Conservation (phyloP, 2,888 invertebrate species). For the Cephus runcator region DNA sequence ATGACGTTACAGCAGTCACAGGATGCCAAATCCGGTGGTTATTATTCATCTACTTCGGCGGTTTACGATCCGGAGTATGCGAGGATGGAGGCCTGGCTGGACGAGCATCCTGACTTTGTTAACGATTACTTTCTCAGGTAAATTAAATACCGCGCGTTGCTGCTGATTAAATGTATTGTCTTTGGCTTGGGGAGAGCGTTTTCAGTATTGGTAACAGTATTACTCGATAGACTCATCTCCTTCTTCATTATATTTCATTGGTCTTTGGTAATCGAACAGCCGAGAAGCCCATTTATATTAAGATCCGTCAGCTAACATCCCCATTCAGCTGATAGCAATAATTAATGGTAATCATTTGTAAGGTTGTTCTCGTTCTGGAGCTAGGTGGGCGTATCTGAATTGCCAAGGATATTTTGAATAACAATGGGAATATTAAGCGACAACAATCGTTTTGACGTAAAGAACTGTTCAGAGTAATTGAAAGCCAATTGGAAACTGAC, state of each 20-base stretch:
- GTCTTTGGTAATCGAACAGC: not conserved
- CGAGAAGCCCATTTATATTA: not conserved
- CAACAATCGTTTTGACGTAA: not conserved
- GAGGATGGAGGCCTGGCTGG: conserved; percentile 94
- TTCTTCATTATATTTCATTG: not conserved
- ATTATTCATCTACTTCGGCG: conserved; percentile 50
- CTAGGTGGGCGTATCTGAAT: not conserved
- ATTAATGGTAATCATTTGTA: not conserved
- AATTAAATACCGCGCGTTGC: conserved; percentile 17
- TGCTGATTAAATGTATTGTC: not conserved
- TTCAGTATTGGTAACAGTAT: not conserved
- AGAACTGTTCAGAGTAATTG: not conserved
- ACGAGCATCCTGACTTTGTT: conserved; percentile 95
- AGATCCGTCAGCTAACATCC: not conserved
- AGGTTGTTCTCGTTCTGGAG: not conserved
- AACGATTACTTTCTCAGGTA: conserved; percentile 95
- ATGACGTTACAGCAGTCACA: conserved; percentile 52
- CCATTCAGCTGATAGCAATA: not conserved
- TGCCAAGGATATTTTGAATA: not conserved
- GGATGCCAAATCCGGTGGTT: conserved; percentile 48
- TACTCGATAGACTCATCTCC: not conserved
- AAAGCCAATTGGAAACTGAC: not conserved
- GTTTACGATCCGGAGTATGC: conserved; percentile 88
- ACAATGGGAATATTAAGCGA: not conserved
- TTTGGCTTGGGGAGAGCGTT: not conserved